Evolutionary conservation across 2,888 invertebrate species (phyloP), one percentile per base, ranked within the genome.

Genomic region (Panopea generosa): DNA sequence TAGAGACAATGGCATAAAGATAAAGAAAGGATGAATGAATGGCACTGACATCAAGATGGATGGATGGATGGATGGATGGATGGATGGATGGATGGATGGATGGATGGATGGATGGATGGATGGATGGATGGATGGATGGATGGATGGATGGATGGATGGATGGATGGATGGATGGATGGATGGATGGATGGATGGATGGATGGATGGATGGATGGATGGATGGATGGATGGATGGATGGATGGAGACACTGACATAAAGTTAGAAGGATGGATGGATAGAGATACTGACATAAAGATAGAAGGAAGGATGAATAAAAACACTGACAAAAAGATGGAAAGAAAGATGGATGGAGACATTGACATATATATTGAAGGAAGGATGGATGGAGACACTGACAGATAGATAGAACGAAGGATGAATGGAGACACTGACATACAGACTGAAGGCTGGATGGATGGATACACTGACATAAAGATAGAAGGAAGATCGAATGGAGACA

Each of bases 41-140:
- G n/a, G n/a, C n/a, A n/a, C n/a, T n/a, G n/a, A n/a, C n/a, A n/a
- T n/a, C n/a, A n/a, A 40, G 40, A 40, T 40, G 49, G 49, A 49
- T 49, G 49, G 49, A 49, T 49, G 49, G 49, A 49, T 49, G 49
- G 49, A 49, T 49, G 49, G 49, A 49, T 49, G 49, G 49, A 49
- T 49, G 49, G 49, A 49, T 49, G 49, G 49, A 49, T 49, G 49
- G 49, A 49, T 49, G 49, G 49, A 49, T 49, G 49, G 49, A 49
- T 49, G 49, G 49, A 49, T 49, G 49, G 49, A 49, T 49, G 49
- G 49, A 49, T 49, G 49, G 49, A 49, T 49, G 49, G 49, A 49
- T 49, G 49, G 49, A 49, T 49, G 49, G 49, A 49, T 49, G 49
- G 49, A 49, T 49, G 49, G 49, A 49, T 49, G 49, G 49, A 49